These are phyloP conservation scores for Ladona fulva DNA, from an alignment of 1,140 invertebrate species.

Conservation along the genomic window DNA sequence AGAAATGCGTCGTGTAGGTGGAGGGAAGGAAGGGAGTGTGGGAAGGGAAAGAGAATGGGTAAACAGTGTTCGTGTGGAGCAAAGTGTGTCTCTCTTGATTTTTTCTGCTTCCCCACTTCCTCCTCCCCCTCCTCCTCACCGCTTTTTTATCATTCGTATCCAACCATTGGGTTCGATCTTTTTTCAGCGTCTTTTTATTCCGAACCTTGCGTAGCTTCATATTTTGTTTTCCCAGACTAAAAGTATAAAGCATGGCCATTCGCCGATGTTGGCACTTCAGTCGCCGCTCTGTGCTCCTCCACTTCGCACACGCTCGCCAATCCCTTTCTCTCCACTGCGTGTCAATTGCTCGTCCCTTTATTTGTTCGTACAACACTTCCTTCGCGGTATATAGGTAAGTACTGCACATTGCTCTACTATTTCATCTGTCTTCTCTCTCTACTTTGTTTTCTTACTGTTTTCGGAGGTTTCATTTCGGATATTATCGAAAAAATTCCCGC, in stretches of 20 bases:
- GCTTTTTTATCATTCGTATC: neutral
- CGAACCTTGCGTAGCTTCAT: neutral
- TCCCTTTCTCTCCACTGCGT: too few species aligned
- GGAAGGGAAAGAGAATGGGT: neutral
- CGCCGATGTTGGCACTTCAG: neutral
- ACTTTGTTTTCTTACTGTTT: too few species aligned
- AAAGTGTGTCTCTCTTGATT: neutral
- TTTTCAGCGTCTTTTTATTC: neutral
- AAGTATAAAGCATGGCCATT: neutral
- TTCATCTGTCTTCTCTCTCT: too few species aligned
- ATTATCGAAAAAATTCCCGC: too few species aligned
- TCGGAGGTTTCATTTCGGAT: too few species aligned
- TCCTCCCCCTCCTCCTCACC: neutral
- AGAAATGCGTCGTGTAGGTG: neutral
- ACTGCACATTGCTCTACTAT: too few species aligned
- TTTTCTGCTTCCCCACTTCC: neutral
- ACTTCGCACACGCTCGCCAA: too few species aligned
- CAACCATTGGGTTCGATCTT: neutral
- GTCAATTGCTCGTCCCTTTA: too few species aligned
- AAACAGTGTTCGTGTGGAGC: neutral
- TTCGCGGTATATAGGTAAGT: too few species aligned
- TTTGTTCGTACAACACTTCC: too few species aligned
- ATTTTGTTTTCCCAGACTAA: neutral
- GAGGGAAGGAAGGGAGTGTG: neutral
- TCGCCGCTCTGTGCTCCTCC: neutral